Evolutionary conservation across 2,797 vertebrate genomes (phyloP).

Genomic region (Eleutherodactylus coqui): DNA sequence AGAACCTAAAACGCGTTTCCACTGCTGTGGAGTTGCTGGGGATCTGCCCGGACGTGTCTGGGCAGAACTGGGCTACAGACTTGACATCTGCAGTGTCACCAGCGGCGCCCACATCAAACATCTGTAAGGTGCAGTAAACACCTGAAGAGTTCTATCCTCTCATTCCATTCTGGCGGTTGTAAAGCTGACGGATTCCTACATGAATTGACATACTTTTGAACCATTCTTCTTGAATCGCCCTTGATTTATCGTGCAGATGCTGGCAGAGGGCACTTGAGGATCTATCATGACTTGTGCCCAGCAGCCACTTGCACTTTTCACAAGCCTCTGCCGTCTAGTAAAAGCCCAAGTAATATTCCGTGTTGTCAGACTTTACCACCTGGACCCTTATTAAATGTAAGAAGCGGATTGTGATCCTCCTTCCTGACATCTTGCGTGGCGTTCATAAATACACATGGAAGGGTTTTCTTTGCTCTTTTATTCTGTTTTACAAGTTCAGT

Average conservation of each 20-base stretch:
- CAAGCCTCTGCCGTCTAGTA: neutral
- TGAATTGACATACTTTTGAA: too few species aligned
- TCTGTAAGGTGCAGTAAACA: too few species aligned
- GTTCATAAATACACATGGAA: neutral
- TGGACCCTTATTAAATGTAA: neutral
- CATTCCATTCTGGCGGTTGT: too few species aligned
- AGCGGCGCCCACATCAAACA: too few species aligned
- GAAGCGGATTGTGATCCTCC: neutral
- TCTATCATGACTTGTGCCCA: neutral
- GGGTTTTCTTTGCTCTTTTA: neutral
- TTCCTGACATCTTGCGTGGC: neutral
- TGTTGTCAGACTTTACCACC: neutral
- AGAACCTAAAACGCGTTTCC: too few species aligned
- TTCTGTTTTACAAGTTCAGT: neutral
- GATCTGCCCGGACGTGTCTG: too few species aligned
- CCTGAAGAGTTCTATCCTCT: too few species aligned
- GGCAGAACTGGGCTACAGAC: too few species aligned
- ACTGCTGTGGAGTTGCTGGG: too few species aligned
- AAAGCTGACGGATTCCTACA: too few species aligned
- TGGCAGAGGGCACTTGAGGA: neutral
- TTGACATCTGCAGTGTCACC: too few species aligned
- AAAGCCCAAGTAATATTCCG: neutral
- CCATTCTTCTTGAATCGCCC: too few species aligned
- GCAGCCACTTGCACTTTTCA: neutral
- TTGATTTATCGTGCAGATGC: neutral